These are phyloP conservation scores for Phoxinus phoxinus DNA, from an alignment of 2,113 vertebrate species.

Conservation along the genomic window DNA sequence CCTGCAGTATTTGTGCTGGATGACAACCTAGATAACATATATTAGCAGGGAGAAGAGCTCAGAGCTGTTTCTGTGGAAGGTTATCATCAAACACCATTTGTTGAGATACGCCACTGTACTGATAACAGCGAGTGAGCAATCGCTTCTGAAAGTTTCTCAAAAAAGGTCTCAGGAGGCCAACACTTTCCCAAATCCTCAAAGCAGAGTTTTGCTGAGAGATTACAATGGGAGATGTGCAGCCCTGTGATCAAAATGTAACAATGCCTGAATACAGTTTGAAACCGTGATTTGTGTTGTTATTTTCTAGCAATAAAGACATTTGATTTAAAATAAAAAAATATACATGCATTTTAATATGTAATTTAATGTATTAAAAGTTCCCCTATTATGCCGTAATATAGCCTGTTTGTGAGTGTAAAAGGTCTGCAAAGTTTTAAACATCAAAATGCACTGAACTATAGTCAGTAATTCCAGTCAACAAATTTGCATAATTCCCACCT, in stretches of 20 bases:
- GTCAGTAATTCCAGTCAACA: too few relatives aligned
- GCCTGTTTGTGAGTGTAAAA: too few relatives aligned
- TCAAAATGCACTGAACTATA: too few relatives aligned
- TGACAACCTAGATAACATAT: conserved; percentile 33
- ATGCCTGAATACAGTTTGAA: not conserved
- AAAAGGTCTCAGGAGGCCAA: not conserved
- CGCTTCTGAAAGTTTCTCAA: not conserved
- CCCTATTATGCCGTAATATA: too few relatives aligned
- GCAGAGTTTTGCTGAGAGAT: not conserved
- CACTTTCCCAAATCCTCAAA: not conserved
- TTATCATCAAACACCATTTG: conserved; percentile 32
- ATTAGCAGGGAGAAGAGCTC: conserved; percentile 14
- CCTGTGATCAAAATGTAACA: not conserved
- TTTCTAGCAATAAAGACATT: not conserved
- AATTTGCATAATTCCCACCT: too few relatives aligned
- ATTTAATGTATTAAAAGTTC: too few relatives aligned
- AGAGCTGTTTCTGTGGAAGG: not conserved
- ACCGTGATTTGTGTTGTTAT: not conserved
- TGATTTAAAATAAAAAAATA: not conserved
- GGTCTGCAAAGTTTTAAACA: too few relatives aligned
- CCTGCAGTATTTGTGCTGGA: conserved; percentile 2
- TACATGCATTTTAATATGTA: too few relatives aligned
- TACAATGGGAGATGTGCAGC: not conserved
- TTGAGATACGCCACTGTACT: conserved; percentile 10
- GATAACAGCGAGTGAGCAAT: not conserved